Percentiles rank a stretch among this genome's conserved stretches.
phyloP scores from a whole-genome alignment of 2,888 invertebrate genomes.

The Ectemnius cavifrons region DNA sequence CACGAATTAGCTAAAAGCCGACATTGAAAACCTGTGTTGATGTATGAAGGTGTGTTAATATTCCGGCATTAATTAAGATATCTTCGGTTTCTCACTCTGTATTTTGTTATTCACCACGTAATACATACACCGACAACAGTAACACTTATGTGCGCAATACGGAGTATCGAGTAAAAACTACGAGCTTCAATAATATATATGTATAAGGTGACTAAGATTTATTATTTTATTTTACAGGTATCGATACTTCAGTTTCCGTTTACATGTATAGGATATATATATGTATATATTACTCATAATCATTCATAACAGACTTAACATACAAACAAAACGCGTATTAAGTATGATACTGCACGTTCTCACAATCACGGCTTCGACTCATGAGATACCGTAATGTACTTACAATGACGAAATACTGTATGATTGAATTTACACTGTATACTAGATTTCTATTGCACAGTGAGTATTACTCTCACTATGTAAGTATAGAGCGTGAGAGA shows the following conservation, averaged over 20 bases:
- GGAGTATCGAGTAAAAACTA: too few species aligned
- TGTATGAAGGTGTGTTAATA: too few species aligned
- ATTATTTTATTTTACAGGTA: slow-evolving; percentile 28
- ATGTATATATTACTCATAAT: slow-evolving; percentile 27
- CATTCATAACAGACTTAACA: slow-evolving; percentile 22
- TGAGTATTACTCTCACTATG: slow-evolving; percentile 12
- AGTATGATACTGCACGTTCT: slow-evolving; percentile 23
- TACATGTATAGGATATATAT: not conserved
- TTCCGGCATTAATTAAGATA: too few species aligned
- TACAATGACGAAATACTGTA: slow-evolving; percentile 24
- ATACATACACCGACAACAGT: too few species aligned
- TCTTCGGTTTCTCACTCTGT: too few species aligned
- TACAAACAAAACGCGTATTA: slow-evolving; percentile 4
- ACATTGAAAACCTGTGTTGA: too few species aligned
- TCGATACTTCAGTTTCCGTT: slow-evolving; percentile 78
- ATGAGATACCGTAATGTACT: not conserved
- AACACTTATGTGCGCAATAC: too few species aligned
- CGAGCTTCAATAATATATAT: too few species aligned
- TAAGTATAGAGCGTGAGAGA: not conserved
- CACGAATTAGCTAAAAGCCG: too few species aligned
- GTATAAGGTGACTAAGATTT: too few species aligned
- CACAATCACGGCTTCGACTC: slow-evolving; percentile 5
- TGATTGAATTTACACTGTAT: slow-evolving; percentile 9
- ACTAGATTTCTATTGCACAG: slow-evolving; percentile 15
- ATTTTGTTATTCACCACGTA: too few species aligned